These are phyloP conservation scores for Cynodonichthys magdalenae DNA, from an alignment of 2,797 vertebrate species.

Conservation along the genomic window DNA sequence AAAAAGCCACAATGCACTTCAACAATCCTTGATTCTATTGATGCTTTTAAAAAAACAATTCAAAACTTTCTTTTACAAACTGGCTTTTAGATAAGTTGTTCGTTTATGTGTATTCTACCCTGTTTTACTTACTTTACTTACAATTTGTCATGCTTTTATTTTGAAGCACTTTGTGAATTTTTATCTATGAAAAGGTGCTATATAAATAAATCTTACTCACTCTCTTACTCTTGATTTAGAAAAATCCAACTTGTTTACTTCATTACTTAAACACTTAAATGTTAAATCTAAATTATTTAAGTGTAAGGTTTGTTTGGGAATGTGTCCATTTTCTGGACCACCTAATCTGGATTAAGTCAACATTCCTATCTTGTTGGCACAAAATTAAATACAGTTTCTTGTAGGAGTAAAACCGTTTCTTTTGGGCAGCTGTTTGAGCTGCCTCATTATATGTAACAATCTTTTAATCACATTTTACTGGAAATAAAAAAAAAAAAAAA, in stretches of 20 bases:
- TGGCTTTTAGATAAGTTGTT: too few species aligned
- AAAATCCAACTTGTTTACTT: constrained; percentile 14
- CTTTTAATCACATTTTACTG: constrained; percentile 8
- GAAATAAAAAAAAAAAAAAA: neutral
- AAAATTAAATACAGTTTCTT: constrained; percentile 33
- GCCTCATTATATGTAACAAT: constrained; percentile 1
- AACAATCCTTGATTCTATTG: too few species aligned
- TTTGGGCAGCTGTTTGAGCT: neutral
- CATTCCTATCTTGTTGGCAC: constrained; percentile 55
- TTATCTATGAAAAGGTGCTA: too few species aligned
- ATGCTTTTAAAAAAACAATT: too few species aligned
- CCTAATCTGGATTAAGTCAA: constrained; percentile 58
- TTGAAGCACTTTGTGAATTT: too few species aligned
- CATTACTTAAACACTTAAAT: constrained; percentile 13
- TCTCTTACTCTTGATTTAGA: neutral
- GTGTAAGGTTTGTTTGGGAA: constrained; percentile 38
- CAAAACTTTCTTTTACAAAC: too few species aligned
- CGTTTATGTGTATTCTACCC: too few species aligned
- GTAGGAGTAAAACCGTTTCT: constrained; percentile 5
- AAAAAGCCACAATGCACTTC: too few species aligned
- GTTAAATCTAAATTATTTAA: constrained; percentile 15
- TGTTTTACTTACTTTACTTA: too few species aligned
- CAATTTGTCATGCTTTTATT: too few species aligned
- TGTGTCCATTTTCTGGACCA: constrained; percentile 28
- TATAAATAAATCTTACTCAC: too few species aligned